phyloP scores from a whole-genome alignment of 2,888 invertebrate species.

The Nesidiocoris tenuis region DNA sequence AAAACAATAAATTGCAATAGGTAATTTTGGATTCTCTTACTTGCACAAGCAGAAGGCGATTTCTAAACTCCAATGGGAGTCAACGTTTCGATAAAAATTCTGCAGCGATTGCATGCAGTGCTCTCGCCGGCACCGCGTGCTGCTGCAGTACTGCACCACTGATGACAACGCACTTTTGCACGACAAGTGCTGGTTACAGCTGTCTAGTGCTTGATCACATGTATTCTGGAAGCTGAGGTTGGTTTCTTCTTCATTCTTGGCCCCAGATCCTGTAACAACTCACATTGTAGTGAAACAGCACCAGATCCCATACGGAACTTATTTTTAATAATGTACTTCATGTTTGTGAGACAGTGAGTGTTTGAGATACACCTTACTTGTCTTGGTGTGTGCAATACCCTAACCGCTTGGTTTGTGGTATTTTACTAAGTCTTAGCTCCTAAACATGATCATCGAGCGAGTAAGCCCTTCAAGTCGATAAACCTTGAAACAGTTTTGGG shows the following conservation, averaged over 20 bases:
- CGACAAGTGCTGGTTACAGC: slow-evolving; percentile 77
- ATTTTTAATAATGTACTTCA: not conserved
- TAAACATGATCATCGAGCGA: no score
- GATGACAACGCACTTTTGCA: slow-evolving; percentile 78
- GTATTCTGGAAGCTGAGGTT: slow-evolving; percentile 74
- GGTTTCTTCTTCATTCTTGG: slow-evolving; percentile 61
- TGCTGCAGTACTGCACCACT: slow-evolving; percentile 77
- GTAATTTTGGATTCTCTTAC: slow-evolving; percentile 59
- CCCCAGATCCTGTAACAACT: slow-evolving; percentile 56
- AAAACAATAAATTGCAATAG: not conserved
- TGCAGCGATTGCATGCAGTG: slow-evolving; percentile 86
- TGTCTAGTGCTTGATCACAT: slow-evolving; percentile 80
- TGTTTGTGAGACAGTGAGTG: not conserved
- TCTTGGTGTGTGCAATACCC: not conserved
- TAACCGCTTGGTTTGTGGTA: not conserved
- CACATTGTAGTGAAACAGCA: not conserved
- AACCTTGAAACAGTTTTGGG: no score
- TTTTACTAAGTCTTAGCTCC: no score
- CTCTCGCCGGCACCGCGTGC: slow-evolving; percentile 75
- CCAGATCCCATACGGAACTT: not conserved
- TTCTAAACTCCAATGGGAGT: slow-evolving; percentile 77
- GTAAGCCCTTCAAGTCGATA: no score
- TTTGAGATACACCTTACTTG: slow-evolving; percentile 16
- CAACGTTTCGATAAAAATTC: slow-evolving; percentile 78
- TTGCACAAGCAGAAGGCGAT: slow-evolving; percentile 92